These are phyloP conservation scores for Epinephelus fuscoguttatus DNA, from an alignment of 2,113 vertebrate species.

Conservation along the genomic window DNA sequence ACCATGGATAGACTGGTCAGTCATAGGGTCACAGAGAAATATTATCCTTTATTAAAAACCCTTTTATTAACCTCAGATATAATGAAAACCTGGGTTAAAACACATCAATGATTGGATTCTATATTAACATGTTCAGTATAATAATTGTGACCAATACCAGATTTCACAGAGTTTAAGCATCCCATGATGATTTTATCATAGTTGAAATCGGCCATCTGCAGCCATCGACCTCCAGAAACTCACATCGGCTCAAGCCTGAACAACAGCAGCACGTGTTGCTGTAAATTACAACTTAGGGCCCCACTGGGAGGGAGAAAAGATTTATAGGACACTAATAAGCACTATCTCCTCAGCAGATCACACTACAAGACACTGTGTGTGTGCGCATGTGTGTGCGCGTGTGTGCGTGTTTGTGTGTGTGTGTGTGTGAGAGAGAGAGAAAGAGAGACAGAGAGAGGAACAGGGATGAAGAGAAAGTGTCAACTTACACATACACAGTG, in stretches of 20 bases:
- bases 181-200: constrained; percentile 8
- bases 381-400: neutral
- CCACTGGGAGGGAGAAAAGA: constrained; percentile 66
- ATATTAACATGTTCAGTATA: neutral
- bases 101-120: neutral
- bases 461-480: neutral
- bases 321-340: constrained; percentile 79
- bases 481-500: neutral
- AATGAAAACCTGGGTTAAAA: constrained; percentile 11
- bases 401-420: neutral
- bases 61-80: neutral
- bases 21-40: neutral
- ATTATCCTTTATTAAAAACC: neutral
- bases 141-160: neutral
- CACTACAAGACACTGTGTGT: constrained; percentile 26
- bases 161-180: constrained; percentile 1
- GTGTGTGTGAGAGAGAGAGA: neutral
- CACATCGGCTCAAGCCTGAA: constrained; percentile 30
- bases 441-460: constrained; percentile 1
- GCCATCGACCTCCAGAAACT: neutral
- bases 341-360: constrained; percentile 66
- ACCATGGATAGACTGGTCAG: neutral
- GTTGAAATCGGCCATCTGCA: constrained; percentile 10
- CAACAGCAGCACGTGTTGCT: constrained; percentile 54
- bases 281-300: constrained; percentile 67